Percentiles rank a stretch among this genome's conserved stretches.
These are phyloP conservation scores for Hirudinaria manillensis DNA, from an alignment of 2,888 invertebrate genomes.

Conservation along the genomic window DNA sequence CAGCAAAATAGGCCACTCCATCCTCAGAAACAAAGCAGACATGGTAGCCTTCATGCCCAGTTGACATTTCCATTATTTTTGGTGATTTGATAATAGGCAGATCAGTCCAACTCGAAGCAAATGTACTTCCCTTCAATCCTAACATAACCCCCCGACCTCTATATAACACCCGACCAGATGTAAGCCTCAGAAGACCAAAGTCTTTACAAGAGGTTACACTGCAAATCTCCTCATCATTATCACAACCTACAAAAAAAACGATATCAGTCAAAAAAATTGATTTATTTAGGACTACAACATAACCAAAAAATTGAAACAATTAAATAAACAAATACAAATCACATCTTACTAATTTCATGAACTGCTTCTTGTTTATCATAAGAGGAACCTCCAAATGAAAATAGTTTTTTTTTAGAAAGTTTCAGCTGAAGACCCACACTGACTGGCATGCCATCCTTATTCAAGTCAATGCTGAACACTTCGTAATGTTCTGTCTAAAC, in stretches of 20 bases:
- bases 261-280: background rate
- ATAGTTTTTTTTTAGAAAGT: slow-evolving; percentile 72
- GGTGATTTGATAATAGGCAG: slow-evolving; percentile 67
- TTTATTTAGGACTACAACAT: too few relatives aligned
- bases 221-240: slow-evolving; percentile 72
- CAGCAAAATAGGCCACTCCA: slow-evolving; percentile 79
- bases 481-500: slow-evolving; percentile 68
- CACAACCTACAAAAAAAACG: slow-evolving; percentile 51
- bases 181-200: slow-evolving; percentile 75
- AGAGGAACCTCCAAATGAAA: slow-evolving; percentile 67
- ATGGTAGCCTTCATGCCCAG: slow-evolving; percentile 89
- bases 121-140: slow-evolving; percentile 65
- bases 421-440: slow-evolving; percentile 60
- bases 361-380: slow-evolving; percentile 65
- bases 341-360: slow-evolving; percentile 48
- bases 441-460: slow-evolving; percentile 58
- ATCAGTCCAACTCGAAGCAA: slow-evolving; percentile 52
- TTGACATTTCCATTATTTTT: slow-evolving; percentile 67
- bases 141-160: slow-evolving; percentile 78
- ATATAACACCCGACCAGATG: slow-evolving; percentile 80
- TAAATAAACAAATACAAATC: too few relatives aligned
- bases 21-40: slow-evolving; percentile 84
- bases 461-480: slow-evolving; percentile 67
- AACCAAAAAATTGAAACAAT: background rate
- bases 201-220: slow-evolving; percentile 80